Percentiles rank a stretch among this genome's conserved stretches.
These are phyloP conservation scores for Clarias macrocephalus DNA, from an alignment of 2,113 vertebrate genomes.

Conservation along the genomic window DNA sequence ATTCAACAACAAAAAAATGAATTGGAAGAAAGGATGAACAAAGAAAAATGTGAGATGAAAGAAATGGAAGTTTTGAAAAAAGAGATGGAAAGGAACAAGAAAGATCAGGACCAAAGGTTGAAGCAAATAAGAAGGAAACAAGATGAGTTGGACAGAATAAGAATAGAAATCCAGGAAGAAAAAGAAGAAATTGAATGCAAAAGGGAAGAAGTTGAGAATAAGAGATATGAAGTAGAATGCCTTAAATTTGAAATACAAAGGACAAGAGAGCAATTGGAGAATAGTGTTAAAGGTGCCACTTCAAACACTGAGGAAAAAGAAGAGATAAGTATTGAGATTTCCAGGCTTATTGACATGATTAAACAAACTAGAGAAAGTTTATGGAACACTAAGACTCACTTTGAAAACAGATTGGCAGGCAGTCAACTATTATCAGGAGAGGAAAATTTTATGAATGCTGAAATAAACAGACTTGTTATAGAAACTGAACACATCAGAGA, in stretches of 20 bases:
- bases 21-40: constrained; percentile 44
- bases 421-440: constrained; percentile 8
- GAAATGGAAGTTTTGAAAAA: constrained; percentile 54
- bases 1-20: constrained; percentile 52
- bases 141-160: constrained; percentile 45
- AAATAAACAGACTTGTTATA: constrained; percentile 44
- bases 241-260: constrained; percentile 50
- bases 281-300: constrained; percentile 30
- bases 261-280: constrained; percentile 48
- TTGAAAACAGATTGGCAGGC: constrained; percentile 36
- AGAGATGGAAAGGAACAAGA: constrained; percentile 50
- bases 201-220: constrained; percentile 38
- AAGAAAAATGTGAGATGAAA: constrained; percentile 43
- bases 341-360: constrained; percentile 37
- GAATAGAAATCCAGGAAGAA: constrained; percentile 43
- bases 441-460: constrained; percentile 44
- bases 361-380: constrained; percentile 52
- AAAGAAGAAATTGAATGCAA: constrained; percentile 52
- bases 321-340: constrained; percentile 44
- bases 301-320: constrained; percentile 40
- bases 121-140: constrained; percentile 45
- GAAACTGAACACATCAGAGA: constrained; percentile 49
- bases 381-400: constrained; percentile 32
- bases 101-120: constrained; percentile 49
- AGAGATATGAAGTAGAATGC: constrained; percentile 46